Base-by-base conservation (phyloP, 2,888 invertebrate genomes). In the Petrophora chlorosata region DNA sequence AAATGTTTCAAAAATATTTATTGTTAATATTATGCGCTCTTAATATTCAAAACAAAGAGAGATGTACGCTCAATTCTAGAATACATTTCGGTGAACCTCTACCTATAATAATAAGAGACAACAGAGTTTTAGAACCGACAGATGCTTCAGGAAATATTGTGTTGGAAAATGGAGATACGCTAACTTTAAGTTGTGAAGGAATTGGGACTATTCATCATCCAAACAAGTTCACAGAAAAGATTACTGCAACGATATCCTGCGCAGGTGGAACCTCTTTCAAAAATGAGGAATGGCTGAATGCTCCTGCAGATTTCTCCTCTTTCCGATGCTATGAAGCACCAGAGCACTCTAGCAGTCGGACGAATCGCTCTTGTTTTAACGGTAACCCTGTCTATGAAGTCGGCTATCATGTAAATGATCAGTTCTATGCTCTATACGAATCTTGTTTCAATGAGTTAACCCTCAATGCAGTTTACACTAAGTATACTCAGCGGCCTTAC, bases 401-500 rank as follows among this genome's bases (percentile, higher is more conserved):
- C 1, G 89, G 90, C 0, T 90, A 89, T 34, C 62, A 16, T n/a
- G 57, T 85, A 3, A 64, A 71, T 23, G 56, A 65, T 4, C 17
- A 56, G 12, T 85, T 87, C 45, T 82, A 86, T 29, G 74, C 88
- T 0, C 53, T 79, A 0, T 90, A 80, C 55, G 88, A 89, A 46
- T 69, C 86, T 0, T 90, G 90, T 41, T 90, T 90, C 51, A 73
- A 88, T 47, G 79, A 81, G 56, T 49, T 17, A 1, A 44, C 17
- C 3, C 54, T 82, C 0, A 79, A 68, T 29, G 67, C 73, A 1
- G 55, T 89, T 1, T 90, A 86, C 53, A 82, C 88, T 0, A 85
- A 77, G 35, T 87, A 89, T 33, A 81, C 79, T 0, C 90, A 89
- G 47, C 83, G 82, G 53, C 76, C 85, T 1, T 90, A 82, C 54